Evolutionary conservation across 2,797 vertebrate species (phyloP).

Genomic region (Urocyon cinereoargenteus): DNA sequence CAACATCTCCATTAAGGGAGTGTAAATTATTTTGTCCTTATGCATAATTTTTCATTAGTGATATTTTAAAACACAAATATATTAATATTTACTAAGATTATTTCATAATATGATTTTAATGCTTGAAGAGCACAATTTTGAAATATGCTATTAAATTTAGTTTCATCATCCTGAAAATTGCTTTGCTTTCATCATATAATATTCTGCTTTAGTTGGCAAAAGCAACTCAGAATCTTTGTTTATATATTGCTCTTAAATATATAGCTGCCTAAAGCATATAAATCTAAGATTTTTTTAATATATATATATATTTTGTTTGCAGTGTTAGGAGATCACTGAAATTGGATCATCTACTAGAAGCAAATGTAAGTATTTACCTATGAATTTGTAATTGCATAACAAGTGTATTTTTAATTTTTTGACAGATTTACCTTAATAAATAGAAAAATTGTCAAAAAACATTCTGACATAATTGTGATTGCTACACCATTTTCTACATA

Average conservation of each 20-base stretch:
- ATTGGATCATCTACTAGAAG: constrained; percentile 81
- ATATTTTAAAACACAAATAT: constrained; percentile 59
- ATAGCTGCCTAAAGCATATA: constrained; percentile 64
- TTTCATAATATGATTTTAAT: constrained; percentile 55
- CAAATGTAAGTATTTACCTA: constrained; percentile 87
- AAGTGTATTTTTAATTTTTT: constrained; percentile 61
- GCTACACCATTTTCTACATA: neutral
- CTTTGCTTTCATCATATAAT: constrained; percentile 6
- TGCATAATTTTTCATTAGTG: constrained; percentile 59
- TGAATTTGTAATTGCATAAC: constrained; percentile 42
- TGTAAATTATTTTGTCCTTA: constrained; percentile 71
- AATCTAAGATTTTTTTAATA: constrained; percentile 74
- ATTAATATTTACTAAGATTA: constrained; percentile 37
- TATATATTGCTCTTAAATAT: constrained; percentile 64
- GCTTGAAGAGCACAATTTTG: constrained; percentile 68
- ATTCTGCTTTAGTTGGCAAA: constrained; percentile 44
- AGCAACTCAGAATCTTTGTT: constrained; percentile 55
- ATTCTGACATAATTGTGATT: neutral
- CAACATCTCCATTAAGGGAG: constrained; percentile 74
- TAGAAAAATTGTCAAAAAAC: constrained; percentile 49
- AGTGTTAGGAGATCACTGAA: constrained; percentile 90
- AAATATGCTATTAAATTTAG: constrained; percentile 18
- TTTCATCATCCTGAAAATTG: constrained; percentile 27
- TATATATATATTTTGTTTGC: constrained; percentile 79
- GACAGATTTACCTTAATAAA: constrained; percentile 46